Evolutionary conservation across 2,888 invertebrate species (phyloP).

Genomic region (Heliconius aoede): DNA sequence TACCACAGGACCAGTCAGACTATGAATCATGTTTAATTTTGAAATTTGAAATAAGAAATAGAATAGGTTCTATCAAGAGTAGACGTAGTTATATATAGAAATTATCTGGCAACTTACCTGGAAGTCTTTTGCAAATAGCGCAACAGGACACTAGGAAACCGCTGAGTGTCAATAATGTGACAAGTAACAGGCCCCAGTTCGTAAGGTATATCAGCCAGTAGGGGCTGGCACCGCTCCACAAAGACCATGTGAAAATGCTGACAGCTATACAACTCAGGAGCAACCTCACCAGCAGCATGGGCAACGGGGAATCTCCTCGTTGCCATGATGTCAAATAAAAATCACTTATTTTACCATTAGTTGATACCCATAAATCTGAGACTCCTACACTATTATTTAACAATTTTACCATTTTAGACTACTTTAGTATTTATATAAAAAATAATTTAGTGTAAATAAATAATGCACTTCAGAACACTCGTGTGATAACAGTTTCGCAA

Average conservation of each 20-base stretch:
- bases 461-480: slow-evolving; percentile 9
- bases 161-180: slow-evolving; percentile 59
- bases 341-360: slow-evolving; percentile 68
- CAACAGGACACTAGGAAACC: slow-evolving; percentile 63
- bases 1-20: neutral
- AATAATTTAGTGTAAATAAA: slow-evolving; percentile 16
- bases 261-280: slow-evolving; percentile 58
- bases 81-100: neutral
- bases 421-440: slow-evolving; percentile 29
- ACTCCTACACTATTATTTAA: slow-evolving; percentile 64
- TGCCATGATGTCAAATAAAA: slow-evolving; percentile 78
- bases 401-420: slow-evolving; percentile 68
- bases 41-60: neutral
- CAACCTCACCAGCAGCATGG: slow-evolving; percentile 65
- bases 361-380: slow-evolving; percentile 71
- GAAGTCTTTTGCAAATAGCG: slow-evolving; percentile 54
- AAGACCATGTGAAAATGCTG: slow-evolving; percentile 67
- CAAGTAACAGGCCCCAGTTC: slow-evolving; percentile 73
- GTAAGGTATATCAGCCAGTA: slow-evolving; percentile 74
- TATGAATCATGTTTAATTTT: neutral
- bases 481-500: slow-evolving; percentile 54
- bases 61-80: neutral
- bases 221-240: slow-evolving; percentile 54
- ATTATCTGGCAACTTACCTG: slow-evolving; percentile 57
- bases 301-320: slow-evolving; percentile 69